Evolutionary conservation across 2,113 vertebrate species (phyloP), one percentile per base, ranked within the genome.

Genomic region (Galeopterus variegatus): DNA sequence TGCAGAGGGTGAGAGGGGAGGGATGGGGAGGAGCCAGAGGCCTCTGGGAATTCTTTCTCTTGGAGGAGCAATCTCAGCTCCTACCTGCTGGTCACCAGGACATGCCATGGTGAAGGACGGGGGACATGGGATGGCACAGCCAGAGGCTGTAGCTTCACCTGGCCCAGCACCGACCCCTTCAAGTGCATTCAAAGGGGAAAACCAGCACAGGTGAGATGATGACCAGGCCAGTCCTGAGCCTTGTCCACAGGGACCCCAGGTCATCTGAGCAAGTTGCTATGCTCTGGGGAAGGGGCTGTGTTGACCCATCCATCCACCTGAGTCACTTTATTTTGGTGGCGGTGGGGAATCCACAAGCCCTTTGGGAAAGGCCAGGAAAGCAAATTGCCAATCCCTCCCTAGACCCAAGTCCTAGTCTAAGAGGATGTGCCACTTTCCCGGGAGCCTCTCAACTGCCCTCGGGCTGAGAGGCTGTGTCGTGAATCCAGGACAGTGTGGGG

Each of bases 1-100:
- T 14, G 1, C 17, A 10, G 33, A 28, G 3, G 41, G 14, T 7
- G 17, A 2, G 23, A 9, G 17, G 26, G 36, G 24, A 48, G 18
- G n/a, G 6, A 3, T 1, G 28, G 5, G 48, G 67, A 8, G 2
- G 4, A 0, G 21, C 1, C 0, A 0, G 1, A 0, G 14, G 64
- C 9, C 13, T 1, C 33, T 52, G 14, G 31, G 17, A 21, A 10
- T 15, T 17, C 26, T 28, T 36, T 50, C 12, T 50, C 12, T 10
- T 33, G 13, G 18, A 56, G 14, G 21, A 18, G 9, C 58, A 14
- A 24, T 8, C 70, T 83, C 33, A 15, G 6, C 21, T 33, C 83
- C 56, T 26, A 6, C 24, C 41, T 21, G 52, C 41, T 2, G 3
- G 76, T 60, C 52, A 13, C 64, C 52, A 67, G 56, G 87, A 84